Evolutionary conservation across 2,888 invertebrate species (phyloP).

Genomic region (Papilio elwesi): DNA sequence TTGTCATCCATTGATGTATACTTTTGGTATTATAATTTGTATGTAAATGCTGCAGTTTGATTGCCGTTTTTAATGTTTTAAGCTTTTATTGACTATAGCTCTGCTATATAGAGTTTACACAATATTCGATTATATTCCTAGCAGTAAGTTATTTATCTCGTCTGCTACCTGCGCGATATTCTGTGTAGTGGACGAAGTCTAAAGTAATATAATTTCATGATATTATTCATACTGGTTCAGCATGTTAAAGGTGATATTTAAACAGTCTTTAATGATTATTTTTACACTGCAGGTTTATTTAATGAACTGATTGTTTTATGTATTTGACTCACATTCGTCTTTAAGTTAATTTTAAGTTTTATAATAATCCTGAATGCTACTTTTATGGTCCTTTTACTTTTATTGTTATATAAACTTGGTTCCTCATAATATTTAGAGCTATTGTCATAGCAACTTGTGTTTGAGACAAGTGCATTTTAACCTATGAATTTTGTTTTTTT

Average conservation of each 20-base stretch:
- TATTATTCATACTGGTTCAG: conserved; percentile 39
- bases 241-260: neutral
- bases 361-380: conserved; percentile 48
- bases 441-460: conserved; percentile 42
- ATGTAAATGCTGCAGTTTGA: too few species aligned
- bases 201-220: conserved; percentile 33
- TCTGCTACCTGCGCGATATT: conserved; percentile 37
- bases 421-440: conserved; percentile 50
- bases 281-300: conserved; percentile 52
- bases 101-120: conserved; percentile 1
- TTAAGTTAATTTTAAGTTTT: conserved; percentile 59
- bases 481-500: conserved; percentile 42
- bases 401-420: conserved; percentile 53
- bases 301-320: conserved; percentile 61
- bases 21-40: too few species aligned
- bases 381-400: conserved; percentile 52
- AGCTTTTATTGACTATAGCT: neutral
- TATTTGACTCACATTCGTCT: conserved; percentile 53
- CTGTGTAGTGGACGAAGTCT: conserved; percentile 43
- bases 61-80: too few species aligned
- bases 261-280: conserved; percentile 6
- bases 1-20: too few species aligned
- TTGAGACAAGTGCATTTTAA: conserved; percentile 66
- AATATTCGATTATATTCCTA: conserved; percentile 45
- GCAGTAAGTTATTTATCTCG: conserved; percentile 46